These are phyloP conservation scores for Sebastolobus alascanus DNA, from an alignment of 2,797 vertebrate species.

Conservation along the genomic window DNA sequence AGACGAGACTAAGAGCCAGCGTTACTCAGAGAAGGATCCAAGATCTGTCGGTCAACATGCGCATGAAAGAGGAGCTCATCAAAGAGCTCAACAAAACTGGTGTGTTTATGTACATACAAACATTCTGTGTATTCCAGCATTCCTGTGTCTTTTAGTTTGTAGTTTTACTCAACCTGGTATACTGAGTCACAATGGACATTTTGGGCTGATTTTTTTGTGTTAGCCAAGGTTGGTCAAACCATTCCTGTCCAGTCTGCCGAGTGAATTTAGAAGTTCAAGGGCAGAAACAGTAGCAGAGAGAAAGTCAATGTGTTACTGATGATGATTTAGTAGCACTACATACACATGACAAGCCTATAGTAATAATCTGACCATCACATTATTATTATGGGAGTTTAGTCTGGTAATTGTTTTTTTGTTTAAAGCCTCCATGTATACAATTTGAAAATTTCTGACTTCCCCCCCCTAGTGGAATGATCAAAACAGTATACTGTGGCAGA, in stretches of 20 bases:
- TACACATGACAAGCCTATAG: not conserved
- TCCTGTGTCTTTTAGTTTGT: not conserved
- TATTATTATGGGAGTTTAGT: not conserved
- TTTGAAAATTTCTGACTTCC: not conserved
- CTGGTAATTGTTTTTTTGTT: not conserved
- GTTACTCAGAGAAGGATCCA: constrained; percentile 86
- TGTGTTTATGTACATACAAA: constrained; percentile 61
- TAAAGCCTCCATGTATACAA: not conserved
- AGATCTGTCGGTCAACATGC: constrained; percentile 90
- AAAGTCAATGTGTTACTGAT: not conserved
- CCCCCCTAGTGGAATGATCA: not conserved
- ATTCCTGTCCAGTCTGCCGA: constrained; percentile 6
- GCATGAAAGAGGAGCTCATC: constrained; percentile 91
- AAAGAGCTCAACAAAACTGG: constrained; percentile 91
- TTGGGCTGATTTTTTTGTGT: constrained; percentile 3
- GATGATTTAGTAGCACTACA: not conserved
- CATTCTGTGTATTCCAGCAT: not conserved
- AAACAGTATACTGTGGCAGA: not conserved
- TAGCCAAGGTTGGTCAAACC: not conserved
- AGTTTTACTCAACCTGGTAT: not conserved
- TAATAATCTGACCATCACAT: not conserved
- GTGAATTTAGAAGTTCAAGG: not conserved
- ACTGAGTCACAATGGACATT: not conserved
- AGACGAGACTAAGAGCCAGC: constrained; percentile 78
- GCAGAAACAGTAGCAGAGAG: not conserved